Evolutionary conservation across 1,140 invertebrate genomes (phyloP).

Genomic region (Leptinotarsa lineolata): DNA sequence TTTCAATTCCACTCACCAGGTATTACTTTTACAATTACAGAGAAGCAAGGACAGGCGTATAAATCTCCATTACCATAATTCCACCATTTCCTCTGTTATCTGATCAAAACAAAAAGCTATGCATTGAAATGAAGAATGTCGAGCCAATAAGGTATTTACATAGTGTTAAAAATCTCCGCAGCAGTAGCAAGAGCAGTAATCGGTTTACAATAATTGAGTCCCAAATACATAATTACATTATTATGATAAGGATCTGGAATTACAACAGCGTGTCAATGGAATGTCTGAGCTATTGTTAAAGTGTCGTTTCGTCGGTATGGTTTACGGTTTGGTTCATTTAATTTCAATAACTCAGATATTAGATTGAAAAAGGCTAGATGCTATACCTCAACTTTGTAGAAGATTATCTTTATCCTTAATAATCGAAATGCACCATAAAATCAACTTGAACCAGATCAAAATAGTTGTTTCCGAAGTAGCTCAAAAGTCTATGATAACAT

Average conservation of each 20-base stretch:
- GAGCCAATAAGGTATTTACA: constrained; percentile 8
- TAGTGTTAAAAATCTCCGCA: constrained; percentile 1
- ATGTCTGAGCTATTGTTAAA: background rate
- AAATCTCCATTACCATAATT: background rate
- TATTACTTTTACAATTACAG: background rate
- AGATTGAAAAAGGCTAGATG: too few species aligned
- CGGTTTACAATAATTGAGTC: constrained; percentile 5
- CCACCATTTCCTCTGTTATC: constrained; percentile 5
- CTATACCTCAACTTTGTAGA: too few species aligned
- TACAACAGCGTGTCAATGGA: background rate
- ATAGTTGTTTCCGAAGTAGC: too few species aligned
- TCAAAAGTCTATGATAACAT: too few species aligned
- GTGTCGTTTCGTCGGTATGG: background rate
- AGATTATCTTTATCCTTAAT: too few species aligned
- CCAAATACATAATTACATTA: constrained; percentile 9
- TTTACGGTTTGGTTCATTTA: too few species aligned
- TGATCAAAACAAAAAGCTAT: constrained; percentile 6
- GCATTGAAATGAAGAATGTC: constrained; percentile 3
- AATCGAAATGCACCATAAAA: too few species aligned
- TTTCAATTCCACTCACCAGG: background rate
- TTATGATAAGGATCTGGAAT: background rate
- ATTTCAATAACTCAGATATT: too few species aligned
- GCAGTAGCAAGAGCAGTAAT: background rate
- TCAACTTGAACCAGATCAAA: too few species aligned
- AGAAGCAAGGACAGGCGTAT: background rate